Base-by-base conservation (phyloP, 2,113 vertebrate genomes). In the Bubo blakistoni region DNA sequence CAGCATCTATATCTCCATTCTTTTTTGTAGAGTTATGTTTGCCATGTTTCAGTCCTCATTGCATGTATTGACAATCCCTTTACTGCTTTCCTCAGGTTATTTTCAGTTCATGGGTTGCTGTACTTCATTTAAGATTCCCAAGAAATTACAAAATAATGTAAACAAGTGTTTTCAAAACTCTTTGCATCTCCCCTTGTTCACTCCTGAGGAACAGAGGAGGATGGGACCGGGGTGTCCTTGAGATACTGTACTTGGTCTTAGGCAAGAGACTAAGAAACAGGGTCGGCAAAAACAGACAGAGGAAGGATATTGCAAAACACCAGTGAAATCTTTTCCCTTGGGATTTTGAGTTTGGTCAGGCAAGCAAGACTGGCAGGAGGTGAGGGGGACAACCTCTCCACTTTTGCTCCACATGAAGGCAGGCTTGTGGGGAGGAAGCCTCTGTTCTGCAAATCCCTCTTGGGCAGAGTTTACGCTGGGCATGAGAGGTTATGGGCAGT, bases 401-500 rank as follows among this genome's bases (percentile, higher is more conserved):
- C 81, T 90, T 81, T 14, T 88, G 57, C 77, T 73, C 72, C 42
- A 59, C 1, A 13, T 22, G 65, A 93, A 83, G 51, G 71, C 67
- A 62, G 58, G 58, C 59, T 88, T 62, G 25, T 0, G 1, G 21
- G 24, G 24, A 73, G 55, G 66, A 88, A 82, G 58, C 17, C 51
- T 49, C 25, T 58, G 42, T 44, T 63, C 38, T 67, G 54, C 36
- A 63, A 71, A 38, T 20, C 44, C 27, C 36, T 36, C 44, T 77
- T 26, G 62, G n/a, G 36, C 49, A 66, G 51, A 44, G 59, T 62
- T 81, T 86, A 46, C 15, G 30, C 13, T 0, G 1, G 16, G 27
- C 2, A 0, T 0, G 0, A 86, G 51, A 90, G 20, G 27, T 58
- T 52, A 62, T 0, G 5, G 19, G 25, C 0, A 3, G 10, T 2